Percentiles rank a stretch among this genome's conserved stretches.
These are phyloP conservation scores for Cephalopterus ornatus DNA, from an alignment of 2,113 vertebrate species.

Conservation along the genomic window DNA sequence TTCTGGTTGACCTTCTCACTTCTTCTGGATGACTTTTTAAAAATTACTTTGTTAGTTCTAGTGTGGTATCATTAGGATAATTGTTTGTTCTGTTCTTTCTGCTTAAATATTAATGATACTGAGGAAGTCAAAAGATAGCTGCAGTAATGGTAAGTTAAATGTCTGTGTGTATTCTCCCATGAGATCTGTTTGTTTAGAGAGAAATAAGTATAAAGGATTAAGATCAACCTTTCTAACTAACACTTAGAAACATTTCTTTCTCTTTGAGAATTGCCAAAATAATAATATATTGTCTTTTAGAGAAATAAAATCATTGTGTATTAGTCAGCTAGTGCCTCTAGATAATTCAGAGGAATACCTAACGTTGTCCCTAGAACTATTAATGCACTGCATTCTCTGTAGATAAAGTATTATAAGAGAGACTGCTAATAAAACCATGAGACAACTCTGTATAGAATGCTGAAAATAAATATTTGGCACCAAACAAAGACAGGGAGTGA, in stretches of 20 bases:
- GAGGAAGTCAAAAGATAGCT: conserved; percentile 56
- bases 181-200: background rate
- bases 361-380: background rate
- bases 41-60: conserved; percentile 39
- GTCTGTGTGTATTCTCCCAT: background rate
- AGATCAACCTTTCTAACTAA: background rate
- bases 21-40: conserved; percentile 33
- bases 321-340: background rate
- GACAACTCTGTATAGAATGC: background rate
- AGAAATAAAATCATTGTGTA: background rate
- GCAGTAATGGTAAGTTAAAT: conserved; percentile 63
- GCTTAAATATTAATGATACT: conserved; percentile 47
- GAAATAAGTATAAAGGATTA: background rate
- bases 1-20: conserved; percentile 55
- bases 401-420: background rate
- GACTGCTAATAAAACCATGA: background rate
- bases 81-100: conserved; percentile 30
- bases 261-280: background rate
- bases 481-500: background rate
- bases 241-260: background rate
- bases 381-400: background rate
- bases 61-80: conserved; percentile 24
- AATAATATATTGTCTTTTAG: background rate
- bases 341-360: background rate
- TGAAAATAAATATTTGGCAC: background rate